Base-by-base conservation (phyloP, 1,140 invertebrate species). In the Calycopis cecrops region DNA sequence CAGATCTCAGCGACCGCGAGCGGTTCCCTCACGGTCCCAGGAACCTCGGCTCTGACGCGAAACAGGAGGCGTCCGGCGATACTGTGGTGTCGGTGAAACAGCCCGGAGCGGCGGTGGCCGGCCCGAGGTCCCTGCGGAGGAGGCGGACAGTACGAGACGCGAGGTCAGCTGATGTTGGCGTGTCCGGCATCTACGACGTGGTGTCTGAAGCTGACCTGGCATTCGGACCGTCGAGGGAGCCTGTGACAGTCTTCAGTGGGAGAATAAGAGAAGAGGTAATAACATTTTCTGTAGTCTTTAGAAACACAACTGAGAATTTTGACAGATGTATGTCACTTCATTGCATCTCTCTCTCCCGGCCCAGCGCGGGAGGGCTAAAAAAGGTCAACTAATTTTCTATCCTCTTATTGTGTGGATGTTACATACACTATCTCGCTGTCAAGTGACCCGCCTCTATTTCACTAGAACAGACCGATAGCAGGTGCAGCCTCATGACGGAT, bases 151-250 rank as follows among this genome's bases (percentile, higher is more conserved):
- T 94, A 1, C 88, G 94, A 4, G 93, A 94, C 68, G 92, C 89
- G 9, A 90, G 93, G 17, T 95, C 93, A 59, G 94, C 93, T 2
- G 95, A 95, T 73, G 94, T 96, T 9, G 96, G 94, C 8, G 95
- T 97, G 12, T 94, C 92, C 62, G 95, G 94, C 1, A 90, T 95
- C 37, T 97, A 96, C 79, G 94, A 96, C 63, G 96, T 98, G n/a
- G 96, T 97, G 21, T 96, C 95, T 3, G 95, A 96, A 80, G 94
- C 95, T 9, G 96, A 98, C 79, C 85, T 98, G 16, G 95, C 94
- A n/a, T 98, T 97, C 77, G 95, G 93, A 65, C 94, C 95, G 0
- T 94, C 96, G 61, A 89, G 90, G 16, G 94, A 96, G 80, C 92
- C 94, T 0, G 94, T 96, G 0, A 95, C 94, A 8, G 93, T 95